A percentile compares a stretch with the other conserved stretches of the same genome.
Conservation (phyloP, 2,888 invertebrate species). For the Itoplectis maculator region DNA sequence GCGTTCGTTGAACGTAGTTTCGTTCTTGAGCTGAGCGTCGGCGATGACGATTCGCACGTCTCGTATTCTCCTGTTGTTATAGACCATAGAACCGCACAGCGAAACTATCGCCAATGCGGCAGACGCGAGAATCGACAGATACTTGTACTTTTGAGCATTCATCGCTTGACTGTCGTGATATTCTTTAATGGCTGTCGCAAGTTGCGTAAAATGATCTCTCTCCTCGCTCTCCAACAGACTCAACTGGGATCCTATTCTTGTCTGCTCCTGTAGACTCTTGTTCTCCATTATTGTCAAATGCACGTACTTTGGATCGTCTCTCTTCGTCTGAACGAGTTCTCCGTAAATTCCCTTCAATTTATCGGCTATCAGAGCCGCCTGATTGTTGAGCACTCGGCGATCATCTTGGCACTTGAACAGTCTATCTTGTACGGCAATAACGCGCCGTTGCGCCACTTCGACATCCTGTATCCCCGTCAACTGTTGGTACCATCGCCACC, state of each 20-base stretch:
- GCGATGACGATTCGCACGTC: slow-evolving; percentile 75
- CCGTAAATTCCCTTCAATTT: slow-evolving; percentile 81
- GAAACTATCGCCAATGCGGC: slow-evolving; percentile 78
- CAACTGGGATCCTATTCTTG: slow-evolving; percentile 74
- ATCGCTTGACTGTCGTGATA: slow-evolving; percentile 82
- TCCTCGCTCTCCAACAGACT: slow-evolving; percentile 80
- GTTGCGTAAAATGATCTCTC: slow-evolving; percentile 79
- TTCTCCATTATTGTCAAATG: slow-evolving; percentile 82
- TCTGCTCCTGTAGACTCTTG: slow-evolving; percentile 79
- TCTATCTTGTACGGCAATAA: slow-evolving; percentile 77
- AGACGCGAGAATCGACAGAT: slow-evolving; percentile 81
- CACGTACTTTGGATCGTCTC: slow-evolving; percentile 82
- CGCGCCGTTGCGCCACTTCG: slow-evolving; percentile 78
- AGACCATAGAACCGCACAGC: slow-evolving; percentile 79
- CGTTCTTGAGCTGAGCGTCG: slow-evolving; percentile 75
- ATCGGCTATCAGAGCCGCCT: slow-evolving; percentile 72
- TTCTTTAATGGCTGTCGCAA: slow-evolving; percentile 82
- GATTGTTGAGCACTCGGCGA: slow-evolving; percentile 74
- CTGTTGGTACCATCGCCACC: slow-evolving; percentile 82
- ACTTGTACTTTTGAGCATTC: slow-evolving; percentile 81
- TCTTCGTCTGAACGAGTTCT: slow-evolving; percentile 79
- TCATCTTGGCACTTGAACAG: slow-evolving; percentile 80
- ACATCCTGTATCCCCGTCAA: slow-evolving; percentile 80
- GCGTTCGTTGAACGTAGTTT: slow-evolving; percentile 69
- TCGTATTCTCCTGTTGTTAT: slow-evolving; percentile 79